phyloP scores from a whole-genome alignment of 1,140 invertebrate genomes.

The Dysdera silvatica region DNA sequence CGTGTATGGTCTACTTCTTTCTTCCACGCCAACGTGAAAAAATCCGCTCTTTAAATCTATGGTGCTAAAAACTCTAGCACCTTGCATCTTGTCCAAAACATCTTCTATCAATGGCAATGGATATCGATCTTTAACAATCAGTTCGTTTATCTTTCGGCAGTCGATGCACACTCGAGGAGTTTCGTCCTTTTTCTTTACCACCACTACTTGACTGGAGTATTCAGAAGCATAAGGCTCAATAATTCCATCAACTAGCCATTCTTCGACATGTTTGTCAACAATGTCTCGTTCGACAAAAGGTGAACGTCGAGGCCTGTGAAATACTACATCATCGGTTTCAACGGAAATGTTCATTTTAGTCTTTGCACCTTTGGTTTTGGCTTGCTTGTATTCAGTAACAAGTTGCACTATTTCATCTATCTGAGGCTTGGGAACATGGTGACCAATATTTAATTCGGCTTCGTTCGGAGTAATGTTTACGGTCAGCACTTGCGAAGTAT shows the following conservation, averaged over 20 bases:
- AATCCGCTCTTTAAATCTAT: conserved; percentile 3
- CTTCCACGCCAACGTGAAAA: neutral
- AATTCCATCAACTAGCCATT: conserved; percentile 43
- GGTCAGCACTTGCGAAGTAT: no score
- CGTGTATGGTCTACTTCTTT: neutral
- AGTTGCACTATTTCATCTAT: no score
- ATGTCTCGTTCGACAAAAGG: neutral
- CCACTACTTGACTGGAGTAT: conserved; percentile 39
- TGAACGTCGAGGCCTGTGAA: neutral
- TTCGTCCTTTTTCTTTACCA: neutral
- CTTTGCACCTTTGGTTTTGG: no score
- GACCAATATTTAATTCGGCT: no score
- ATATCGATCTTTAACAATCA: conserved; percentile 45
- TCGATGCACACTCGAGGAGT: conserved; percentile 40
- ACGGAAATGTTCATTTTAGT: no score
- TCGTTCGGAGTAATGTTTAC: no score
- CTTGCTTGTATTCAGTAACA: no score
- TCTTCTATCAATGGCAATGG: conserved; percentile 46
- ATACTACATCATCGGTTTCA: no score
- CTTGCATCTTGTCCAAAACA: conserved; percentile 1
- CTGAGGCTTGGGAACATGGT: no score
- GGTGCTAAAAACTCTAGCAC: neutral
- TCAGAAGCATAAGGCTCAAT: conserved; percentile 43
- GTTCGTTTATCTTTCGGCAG: conserved; percentile 46
- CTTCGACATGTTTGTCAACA: conserved; percentile 16